phyloP scores from a whole-genome alignment of 2,113 vertebrate species.

The Microcebus jonahi region DNA sequence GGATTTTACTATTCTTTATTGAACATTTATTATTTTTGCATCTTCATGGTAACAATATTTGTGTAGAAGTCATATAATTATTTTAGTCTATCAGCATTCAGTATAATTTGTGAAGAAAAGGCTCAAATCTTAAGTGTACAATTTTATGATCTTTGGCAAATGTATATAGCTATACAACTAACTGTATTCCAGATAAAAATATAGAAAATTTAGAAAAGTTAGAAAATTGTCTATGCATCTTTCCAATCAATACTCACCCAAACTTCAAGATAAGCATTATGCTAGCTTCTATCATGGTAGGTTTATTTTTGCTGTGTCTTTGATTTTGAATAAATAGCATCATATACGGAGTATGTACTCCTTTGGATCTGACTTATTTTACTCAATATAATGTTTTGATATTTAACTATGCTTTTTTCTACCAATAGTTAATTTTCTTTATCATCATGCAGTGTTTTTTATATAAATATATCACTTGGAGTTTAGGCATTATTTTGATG shows the following conservation, averaged over 20 bases:
- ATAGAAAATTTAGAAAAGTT: not conserved
- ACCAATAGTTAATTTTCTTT: not conserved
- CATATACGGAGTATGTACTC: not conserved
- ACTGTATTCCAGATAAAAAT: not conserved
- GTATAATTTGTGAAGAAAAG: not conserved
- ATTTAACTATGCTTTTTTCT: not conserved
- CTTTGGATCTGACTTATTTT: not conserved
- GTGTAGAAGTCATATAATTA: not conserved
- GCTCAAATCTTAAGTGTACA: not conserved
- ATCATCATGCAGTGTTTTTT: not conserved
- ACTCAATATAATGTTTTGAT: not conserved
- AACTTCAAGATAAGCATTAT: not conserved
- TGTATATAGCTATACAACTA: not conserved
- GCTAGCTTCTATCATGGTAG: not conserved
- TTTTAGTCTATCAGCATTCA: not conserved
- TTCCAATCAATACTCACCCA: not conserved
- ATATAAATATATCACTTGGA: not conserved
- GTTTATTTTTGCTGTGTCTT: not conserved
- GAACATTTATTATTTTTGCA: not conserved
- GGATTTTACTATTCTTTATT: not conserved
- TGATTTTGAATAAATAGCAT: not conserved
- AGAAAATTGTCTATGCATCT: not conserved
- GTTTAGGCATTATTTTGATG: not conserved
- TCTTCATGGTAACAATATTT: not conserved
- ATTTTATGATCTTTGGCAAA: not conserved